phyloP scores from a whole-genome alignment of 2,797 vertebrate species.

The Hirundo rustica region DNA sequence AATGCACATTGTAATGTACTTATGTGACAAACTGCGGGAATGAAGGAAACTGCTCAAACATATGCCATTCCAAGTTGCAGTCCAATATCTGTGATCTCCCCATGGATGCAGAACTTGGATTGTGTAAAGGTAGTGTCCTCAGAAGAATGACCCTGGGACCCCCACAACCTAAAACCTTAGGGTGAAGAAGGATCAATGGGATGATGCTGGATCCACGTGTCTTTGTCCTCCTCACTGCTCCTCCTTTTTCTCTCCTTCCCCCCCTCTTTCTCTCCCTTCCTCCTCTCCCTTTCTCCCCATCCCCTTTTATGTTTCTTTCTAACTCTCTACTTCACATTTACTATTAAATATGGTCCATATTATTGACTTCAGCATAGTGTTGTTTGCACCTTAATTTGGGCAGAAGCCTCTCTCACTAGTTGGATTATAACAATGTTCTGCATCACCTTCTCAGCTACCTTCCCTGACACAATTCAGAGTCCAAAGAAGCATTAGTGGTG shows the following conservation, averaged over 20 bases:
- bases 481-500: not conserved
- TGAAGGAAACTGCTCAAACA: not conserved
- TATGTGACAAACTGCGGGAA: not conserved
- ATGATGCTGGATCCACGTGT: accelerated
- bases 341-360: not conserved
- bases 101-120: accelerated
- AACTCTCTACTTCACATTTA: not conserved
- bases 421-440: not conserved
- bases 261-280: not conserved
- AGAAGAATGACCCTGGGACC: not conserved
- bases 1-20: not conserved
- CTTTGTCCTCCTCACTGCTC: not conserved
- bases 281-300: not conserved
- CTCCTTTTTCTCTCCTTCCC: not conserved
- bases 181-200: not conserved
- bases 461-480: not conserved
- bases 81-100: not conserved
- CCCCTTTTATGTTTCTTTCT: not conserved
- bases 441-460: not conserved
- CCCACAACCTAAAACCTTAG: not conserved
- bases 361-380: not conserved
- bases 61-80: not conserved
- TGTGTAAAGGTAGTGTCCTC: not conserved
- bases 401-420: not conserved
- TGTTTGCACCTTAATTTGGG: not conserved